These are phyloP conservation scores for Solenodon paradoxus DNA, from an alignment of 2,113 vertebrate species.

Conservation along the genomic window DNA sequence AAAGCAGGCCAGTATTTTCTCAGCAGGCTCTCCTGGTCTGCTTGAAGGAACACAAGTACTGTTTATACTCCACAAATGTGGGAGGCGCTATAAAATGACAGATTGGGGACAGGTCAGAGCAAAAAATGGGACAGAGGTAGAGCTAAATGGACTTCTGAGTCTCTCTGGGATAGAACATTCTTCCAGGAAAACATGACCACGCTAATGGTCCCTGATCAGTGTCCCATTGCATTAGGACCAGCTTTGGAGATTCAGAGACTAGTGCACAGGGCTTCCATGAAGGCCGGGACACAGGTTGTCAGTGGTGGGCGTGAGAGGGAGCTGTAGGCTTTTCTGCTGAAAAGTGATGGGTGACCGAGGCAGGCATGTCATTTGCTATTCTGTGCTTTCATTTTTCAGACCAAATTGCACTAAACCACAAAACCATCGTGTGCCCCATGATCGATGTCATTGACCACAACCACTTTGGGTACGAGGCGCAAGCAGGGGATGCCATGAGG, in stretches of 20 bases:
- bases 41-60: conserved; percentile 58
- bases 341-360: conserved; percentile 79
- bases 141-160: conserved; percentile 77
- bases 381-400: conserved; percentile 88
- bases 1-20: conserved; percentile 58
- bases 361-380: conserved; percentile 80
- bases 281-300: conserved; percentile 27
- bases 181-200: conserved; percentile 74
- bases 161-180: conserved; percentile 82
- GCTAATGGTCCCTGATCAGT: conserved; percentile 86
- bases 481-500: conserved; percentile 93
- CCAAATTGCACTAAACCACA: conserved; percentile 92
- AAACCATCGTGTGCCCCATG: conserved; percentile 95
- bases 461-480: conserved; percentile 94
- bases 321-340: conserved; percentile 50
- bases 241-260: conserved; percentile 61
- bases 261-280: conserved; percentile 65
- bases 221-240: conserved; percentile 75
- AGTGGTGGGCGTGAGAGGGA: not conserved
- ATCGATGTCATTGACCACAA: conserved; percentile 97
- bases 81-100: conserved; percentile 79
- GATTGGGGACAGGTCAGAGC: conserved; percentile 83
- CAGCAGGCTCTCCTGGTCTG: conserved; percentile 4
- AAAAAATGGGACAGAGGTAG: conserved; percentile 80
- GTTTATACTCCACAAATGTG: conserved; percentile 67